These are phyloP conservation scores for Macropis europaea DNA, from an alignment of 2,888 invertebrate species.

Conservation along the genomic window DNA sequence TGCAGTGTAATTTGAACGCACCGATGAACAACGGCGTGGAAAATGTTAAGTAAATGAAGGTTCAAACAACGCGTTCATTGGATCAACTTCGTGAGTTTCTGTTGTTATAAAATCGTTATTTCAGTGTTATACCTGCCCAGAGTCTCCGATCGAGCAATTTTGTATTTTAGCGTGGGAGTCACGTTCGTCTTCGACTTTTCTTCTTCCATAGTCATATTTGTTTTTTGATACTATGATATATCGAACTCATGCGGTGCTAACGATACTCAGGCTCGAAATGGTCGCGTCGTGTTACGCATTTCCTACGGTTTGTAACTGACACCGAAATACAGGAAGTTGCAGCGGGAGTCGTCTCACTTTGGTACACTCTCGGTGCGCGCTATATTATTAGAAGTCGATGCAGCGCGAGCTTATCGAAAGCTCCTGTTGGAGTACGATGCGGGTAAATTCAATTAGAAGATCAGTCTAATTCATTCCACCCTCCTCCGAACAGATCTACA, in stretches of 20 bases:
- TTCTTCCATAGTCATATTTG: constrained; percentile 19
- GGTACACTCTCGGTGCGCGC: constrained; percentile 15
- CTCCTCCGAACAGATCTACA: too few relatives aligned
- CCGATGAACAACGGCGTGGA: too few relatives aligned
- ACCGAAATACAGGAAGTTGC: constrained; percentile 24
- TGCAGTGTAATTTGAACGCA: too few relatives aligned
- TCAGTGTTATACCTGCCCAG: constrained; percentile 68
- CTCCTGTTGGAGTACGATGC: constrained; percentile 11
- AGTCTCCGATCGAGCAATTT: constrained; percentile 64
- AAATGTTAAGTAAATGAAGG: too few relatives aligned
- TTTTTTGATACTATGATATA: neutral
- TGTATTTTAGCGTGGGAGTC: constrained; percentile 58
- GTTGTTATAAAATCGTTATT: neutral
- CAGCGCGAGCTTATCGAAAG: constrained; percentile 12
- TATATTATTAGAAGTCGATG: constrained; percentile 58
- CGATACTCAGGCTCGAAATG: neutral
- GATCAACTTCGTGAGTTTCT: too few relatives aligned
- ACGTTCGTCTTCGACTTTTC: neutral
- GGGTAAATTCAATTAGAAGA: constrained; percentile 2
- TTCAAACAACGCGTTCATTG: too few relatives aligned
- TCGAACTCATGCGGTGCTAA: neutral
- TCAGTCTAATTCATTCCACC: too few relatives aligned
- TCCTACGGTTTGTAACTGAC: constrained; percentile 34
- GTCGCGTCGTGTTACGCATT: constrained; percentile 2
- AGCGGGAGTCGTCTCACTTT: constrained; percentile 27